These are phyloP conservation scores for Hypomecis atomaria DNA, from an alignment of 2,888 invertebrate species.

Conservation along the genomic window DNA sequence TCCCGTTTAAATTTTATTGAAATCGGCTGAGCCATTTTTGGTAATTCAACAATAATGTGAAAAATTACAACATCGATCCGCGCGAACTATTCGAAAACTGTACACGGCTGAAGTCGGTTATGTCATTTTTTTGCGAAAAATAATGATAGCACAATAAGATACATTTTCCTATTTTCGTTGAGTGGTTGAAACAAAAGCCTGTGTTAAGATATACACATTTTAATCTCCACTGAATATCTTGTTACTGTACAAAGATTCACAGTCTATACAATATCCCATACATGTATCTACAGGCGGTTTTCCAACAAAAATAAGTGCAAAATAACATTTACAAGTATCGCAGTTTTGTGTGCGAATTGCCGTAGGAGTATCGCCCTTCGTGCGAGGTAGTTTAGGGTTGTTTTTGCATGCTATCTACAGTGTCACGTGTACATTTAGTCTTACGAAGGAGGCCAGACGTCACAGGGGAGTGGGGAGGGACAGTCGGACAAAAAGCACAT, in stretches of 20 bases:
- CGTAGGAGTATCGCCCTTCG: slow-evolving; percentile 35
- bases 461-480: slow-evolving; percentile 46
- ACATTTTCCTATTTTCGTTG: background rate
- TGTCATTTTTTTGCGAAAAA: no score
- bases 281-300: slow-evolving; percentile 17
- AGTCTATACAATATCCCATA: background rate
- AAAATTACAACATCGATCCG: no score
- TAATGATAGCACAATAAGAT: no score
- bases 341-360: slow-evolving; percentile 39
- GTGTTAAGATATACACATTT: background rate
- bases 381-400: slow-evolving; percentile 35
- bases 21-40: no score
- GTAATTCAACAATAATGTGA: no score
- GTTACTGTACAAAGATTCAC: background rate
- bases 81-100: no score
- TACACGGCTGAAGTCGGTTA: no score
- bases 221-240: background rate
- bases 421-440: slow-evolving; percentile 64
- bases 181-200: slow-evolving; percentile 27
- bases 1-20: no score
- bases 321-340: slow-evolving; percentile 34
- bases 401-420: slow-evolving; percentile 48
- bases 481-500: slow-evolving; percentile 29
- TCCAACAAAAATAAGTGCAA: slow-evolving; percentile 40
- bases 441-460: slow-evolving; percentile 60